Percentiles rank a stretch among this genome's conserved stretches.
phyloP scores from a whole-genome alignment of 2,113 vertebrate species.

The Montifringilla adamsi region DNA sequence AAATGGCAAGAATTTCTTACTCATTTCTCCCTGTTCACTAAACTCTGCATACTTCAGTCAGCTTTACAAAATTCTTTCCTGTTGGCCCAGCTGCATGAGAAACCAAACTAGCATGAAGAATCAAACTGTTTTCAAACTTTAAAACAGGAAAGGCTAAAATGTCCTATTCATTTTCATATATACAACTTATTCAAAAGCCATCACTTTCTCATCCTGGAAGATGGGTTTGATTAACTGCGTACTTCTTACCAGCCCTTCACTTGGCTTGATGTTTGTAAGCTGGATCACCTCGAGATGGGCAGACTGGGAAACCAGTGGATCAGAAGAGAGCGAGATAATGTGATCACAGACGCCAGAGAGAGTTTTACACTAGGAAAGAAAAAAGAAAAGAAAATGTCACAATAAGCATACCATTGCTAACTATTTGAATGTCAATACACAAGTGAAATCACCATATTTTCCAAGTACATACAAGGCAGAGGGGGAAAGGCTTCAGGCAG shows the following conservation, averaged over 20 bases:
- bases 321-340: conserved; percentile 83
- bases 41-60: background rate
- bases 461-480: background rate
- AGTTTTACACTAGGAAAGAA: conserved; percentile 79
- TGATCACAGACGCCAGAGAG: conserved; percentile 83
- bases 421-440: background rate
- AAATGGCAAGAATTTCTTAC: background rate
- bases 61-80: background rate
- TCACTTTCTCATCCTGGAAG: background rate
- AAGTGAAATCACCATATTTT: background rate
- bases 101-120: background rate
- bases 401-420: background rate
- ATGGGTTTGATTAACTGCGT: conserved; percentile 65
- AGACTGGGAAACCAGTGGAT: conserved; percentile 84
- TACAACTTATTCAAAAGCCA: background rate
- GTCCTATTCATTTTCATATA: background rate
- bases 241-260: conserved; percentile 86
- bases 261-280: conserved; percentile 85
- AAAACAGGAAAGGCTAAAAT: background rate
- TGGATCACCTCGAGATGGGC: conserved; percentile 86
- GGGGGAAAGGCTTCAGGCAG: background rate
- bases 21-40: background rate
- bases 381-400: background rate
- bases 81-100: background rate
- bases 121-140: background rate